Base-by-base conservation (phyloP, 2,888 invertebrate genomes). In the Megastigmus dorsalis region DNA sequence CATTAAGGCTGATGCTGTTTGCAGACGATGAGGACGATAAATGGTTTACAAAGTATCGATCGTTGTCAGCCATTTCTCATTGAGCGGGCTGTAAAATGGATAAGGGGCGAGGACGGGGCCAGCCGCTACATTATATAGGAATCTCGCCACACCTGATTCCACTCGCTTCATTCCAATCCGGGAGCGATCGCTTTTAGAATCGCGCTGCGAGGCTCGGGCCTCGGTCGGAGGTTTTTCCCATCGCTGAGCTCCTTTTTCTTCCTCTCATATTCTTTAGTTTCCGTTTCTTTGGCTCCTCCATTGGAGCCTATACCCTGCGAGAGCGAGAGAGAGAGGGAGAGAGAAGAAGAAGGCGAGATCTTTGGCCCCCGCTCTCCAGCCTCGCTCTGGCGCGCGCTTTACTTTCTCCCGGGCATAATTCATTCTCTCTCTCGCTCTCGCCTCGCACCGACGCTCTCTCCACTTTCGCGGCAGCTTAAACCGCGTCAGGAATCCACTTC, bases 321-420 rank as follows among this genome's bases (percentile, higher is more conserved):
- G n/a, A n/a, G n/a, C n/a, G n/a, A n/a, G n/a, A n/a, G n/a, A n/a
- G n/a, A n/a, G n/a, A n/a, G n/a, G n/a, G n/a, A n/a, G 33, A 1
- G n/a, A n/a, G n/a, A n/a, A 10, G 33, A 10, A 10, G 33, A 33
- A 3, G 26, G 26, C 23, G 52, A 23, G 52, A 52, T 52, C 52
- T 52, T 52, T 52, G 28, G 26, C 0, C 28, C 45, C 7, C 18
- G 15, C 18, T 45, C 9, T 45, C 45, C 9, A 10, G 15, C 9
- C 45, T 45, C 20, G 15, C 45, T 45, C n/a, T n/a, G n/a, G n/a
- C 45, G 9, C 45, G 7, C 3, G 5, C 18, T 18, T n/a, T 15
- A 9, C 50, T 26, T 26, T 28, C 26, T 50, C 15, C 52, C 52
- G 13, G 45, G 52, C 52, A 52, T 52, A 52, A 52, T 52, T 52